Conservation (phyloP, 2,888 invertebrate genomes). For the Tortricodes alternella region DNA sequence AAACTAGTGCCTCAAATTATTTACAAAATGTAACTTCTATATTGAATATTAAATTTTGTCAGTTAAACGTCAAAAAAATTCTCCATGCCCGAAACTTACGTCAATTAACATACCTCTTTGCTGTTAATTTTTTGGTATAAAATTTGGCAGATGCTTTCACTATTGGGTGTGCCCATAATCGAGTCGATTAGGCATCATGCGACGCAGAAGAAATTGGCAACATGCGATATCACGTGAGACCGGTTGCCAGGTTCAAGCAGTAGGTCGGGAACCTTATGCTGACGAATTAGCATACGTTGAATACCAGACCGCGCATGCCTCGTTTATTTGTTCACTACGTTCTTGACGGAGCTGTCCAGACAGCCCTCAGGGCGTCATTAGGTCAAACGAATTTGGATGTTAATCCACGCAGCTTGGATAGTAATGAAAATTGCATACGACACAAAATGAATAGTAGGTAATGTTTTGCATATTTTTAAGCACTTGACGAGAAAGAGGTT, state of each 20-base stretch:
- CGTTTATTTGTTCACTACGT: constrained; percentile 1
- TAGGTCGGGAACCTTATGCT: constrained; percentile 55
- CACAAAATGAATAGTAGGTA: no score
- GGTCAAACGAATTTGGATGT: constrained; percentile 6
- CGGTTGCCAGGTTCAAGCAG: constrained; percentile 46
- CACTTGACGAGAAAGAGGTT: no score
- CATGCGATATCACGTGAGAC: constrained; percentile 60
- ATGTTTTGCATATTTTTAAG: no score
- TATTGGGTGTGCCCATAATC: constrained; percentile 48
- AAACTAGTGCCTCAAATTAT: no score
- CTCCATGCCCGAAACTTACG: no score
- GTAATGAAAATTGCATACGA: no score
- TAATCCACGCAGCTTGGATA: neutral
- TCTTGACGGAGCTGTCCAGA: constrained; percentile 1
- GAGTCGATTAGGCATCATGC: constrained; percentile 54
- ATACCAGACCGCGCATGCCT: constrained; percentile 20
- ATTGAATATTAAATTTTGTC: no score
- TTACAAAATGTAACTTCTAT: neutral
- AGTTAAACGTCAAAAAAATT: no score
- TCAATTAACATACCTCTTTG: no score
- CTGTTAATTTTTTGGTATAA: no score
- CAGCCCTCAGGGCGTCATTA: constrained; percentile 18
- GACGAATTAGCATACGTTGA: constrained; percentile 22
- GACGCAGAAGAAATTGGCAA: constrained; percentile 44
- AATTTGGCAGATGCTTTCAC: constrained; percentile 43